phyloP scores from a whole-genome alignment of 2,113 vertebrate species.

The Mus pahari region DNA sequence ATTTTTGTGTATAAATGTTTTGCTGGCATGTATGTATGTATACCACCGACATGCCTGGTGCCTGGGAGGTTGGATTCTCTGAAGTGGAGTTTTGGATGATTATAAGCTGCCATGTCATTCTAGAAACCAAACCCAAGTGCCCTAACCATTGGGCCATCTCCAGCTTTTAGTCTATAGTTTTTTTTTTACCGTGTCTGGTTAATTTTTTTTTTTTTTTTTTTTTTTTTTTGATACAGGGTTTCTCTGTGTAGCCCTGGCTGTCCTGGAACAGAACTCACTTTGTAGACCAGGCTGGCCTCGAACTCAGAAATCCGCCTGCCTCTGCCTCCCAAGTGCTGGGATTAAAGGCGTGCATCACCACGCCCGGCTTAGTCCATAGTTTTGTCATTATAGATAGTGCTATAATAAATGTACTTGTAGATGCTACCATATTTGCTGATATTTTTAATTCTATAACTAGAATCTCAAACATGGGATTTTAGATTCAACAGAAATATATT shows the following conservation, averaged over 20 bases:
- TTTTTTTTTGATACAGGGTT: too few species aligned
- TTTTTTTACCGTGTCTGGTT: too few species aligned
- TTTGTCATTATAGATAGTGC: neutral
- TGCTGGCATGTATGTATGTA: neutral
- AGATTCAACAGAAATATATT: slow-evolving; percentile 43
- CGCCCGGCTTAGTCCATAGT: neutral
- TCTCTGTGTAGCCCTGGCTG: too few species aligned
- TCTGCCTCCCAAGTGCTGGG: too few species aligned
- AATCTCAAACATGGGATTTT: slow-evolving; percentile 7
- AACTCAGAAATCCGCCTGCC: too few species aligned
- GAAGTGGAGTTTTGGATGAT: neutral
- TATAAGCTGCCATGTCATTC: neutral
- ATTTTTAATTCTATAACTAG: slow-evolving; percentile 25
- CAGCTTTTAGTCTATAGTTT: neutral
- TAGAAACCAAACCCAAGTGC: neutral
- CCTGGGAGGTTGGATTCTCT: neutral
- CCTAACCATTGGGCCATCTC: neutral
- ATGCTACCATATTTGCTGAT: neutral
- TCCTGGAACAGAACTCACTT: too few species aligned
- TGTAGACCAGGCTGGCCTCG: too few species aligned
- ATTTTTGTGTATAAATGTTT: neutral
- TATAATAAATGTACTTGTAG: neutral
- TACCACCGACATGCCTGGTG: neutral
- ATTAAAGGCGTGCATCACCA: too few species aligned
- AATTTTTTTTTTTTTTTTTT: too few species aligned